Conservation (phyloP, 2,888 invertebrate species). For the Tenthredo notha region DNA sequence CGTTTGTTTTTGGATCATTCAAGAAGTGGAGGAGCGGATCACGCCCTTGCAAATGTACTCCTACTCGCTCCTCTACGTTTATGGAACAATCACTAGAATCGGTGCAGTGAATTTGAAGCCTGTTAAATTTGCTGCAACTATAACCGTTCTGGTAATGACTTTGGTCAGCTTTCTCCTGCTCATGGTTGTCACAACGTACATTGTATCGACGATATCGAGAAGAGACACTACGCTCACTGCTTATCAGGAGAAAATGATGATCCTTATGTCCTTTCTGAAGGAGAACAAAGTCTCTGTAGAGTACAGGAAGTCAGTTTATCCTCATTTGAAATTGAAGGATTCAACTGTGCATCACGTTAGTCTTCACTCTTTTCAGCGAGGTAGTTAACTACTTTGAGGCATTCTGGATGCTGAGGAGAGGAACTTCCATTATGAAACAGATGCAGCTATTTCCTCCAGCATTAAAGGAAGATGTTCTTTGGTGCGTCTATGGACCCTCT, state of each 20-base stretch:
- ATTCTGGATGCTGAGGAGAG: conserved; percentile 36
- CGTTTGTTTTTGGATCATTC: background rate
- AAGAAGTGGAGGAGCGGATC: background rate
- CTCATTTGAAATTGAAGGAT: background rate
- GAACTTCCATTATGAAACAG: conserved; percentile 39
- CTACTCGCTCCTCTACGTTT: conserved; percentile 30
- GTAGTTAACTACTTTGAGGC: conserved; percentile 27
- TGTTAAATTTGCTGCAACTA: background rate
- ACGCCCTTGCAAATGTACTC: conserved; percentile 25
- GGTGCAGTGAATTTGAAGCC: conserved; percentile 26
- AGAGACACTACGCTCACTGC: conserved; percentile 30
- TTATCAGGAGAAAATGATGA: conserved; percentile 35
- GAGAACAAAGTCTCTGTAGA: conserved; percentile 30
- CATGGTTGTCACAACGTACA: conserved; percentile 32
- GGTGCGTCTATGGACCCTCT: conserved; percentile 36
- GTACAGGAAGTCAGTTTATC: background rate
- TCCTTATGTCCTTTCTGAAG: conserved; percentile 38
- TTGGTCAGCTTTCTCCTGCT: conserved; percentile 17
- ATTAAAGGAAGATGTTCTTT: conserved; percentile 26
- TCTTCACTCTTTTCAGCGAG: conserved; percentile 4
- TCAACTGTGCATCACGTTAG: background rate
- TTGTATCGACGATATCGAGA: conserved; percentile 11
- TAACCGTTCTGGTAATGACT: conserved; percentile 21
- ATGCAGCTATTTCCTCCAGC: conserved; percentile 31
- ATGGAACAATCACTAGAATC: conserved; percentile 1